Evolutionary conservation across 2,113 vertebrate species (phyloP), one percentile per base, ranked within the genome.

Genomic region (Mugil cephalus): DNA sequence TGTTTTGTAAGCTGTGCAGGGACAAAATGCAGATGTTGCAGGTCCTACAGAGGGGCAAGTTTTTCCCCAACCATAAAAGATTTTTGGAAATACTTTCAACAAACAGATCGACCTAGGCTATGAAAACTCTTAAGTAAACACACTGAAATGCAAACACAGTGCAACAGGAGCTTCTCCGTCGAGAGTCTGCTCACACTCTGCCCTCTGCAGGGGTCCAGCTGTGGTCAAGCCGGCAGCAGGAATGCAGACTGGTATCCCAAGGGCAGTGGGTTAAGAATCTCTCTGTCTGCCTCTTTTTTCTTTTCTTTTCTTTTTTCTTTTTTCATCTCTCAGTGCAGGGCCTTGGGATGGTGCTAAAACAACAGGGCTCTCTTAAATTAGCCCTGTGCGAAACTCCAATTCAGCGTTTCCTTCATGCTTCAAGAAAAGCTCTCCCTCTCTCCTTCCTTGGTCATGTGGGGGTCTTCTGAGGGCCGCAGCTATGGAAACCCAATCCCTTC

Each of bases 321-420:
- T 1, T n/a, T n/a, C n/a, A n/a, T n/a, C 45, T 10, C 43, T 13
- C 50, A 71, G 64, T 39, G 34, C 69, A 35, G 7, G 18, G 51
- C 60, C 50, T 59, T 71, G 72, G 59, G 83, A 77, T n/a, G 58
- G 66, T 70, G 72, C 50, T 84, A 77, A 84, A 86, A 77, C 74
- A 87, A 87, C 69, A 69, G 74, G 46, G 46, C 75, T 83, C 76
- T 75, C 78, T 84, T 77, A 75, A 88, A 85, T 84, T 81, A 80
- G 79, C 46, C 70, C 24, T 12, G 67, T 38, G 62, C 42, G 14
- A 82, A 83, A 80, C 63, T 60, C 68, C 69, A 70, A 74, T 80
- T 86, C 69, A 83, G 69, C 70, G 0, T 74, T 84, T 77, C 74
- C 74, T 69, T 71, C 61, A 62, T 17, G 6, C 60, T 77, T 85